Evolutionary conservation across 2,888 invertebrate genomes (phyloP), one percentile per base, ranked within the genome.

Genomic region (Meteorus colon): DNA sequence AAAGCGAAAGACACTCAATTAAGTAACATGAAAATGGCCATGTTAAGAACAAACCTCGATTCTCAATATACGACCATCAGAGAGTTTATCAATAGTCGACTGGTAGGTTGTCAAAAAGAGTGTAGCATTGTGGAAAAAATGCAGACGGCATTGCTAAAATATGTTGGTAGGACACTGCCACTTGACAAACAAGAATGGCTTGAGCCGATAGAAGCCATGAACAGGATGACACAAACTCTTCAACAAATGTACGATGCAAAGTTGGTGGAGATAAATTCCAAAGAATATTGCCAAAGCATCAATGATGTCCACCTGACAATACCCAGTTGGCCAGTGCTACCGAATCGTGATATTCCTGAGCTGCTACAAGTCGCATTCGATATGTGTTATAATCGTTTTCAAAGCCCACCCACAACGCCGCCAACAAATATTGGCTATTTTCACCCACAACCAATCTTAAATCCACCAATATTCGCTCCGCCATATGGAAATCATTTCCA

Each of bases 311-410:
- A 10, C 4, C 51, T 79, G 27, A 63, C 34, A 6, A 8, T 65
- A 16, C 31, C 59, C 8, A 45, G 41, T 10, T 12, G 72, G 6
- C 80, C 76, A 31, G 2, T 0, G 10, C 14, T 62, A 6, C 80
- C 80, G 14, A 37, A 16, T 2, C 27, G 48, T 27, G 24, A 73
- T 48, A 60, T 79, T 27, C 16, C 51, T 4, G 31, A 75, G 5
- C n/a, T 71, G 10, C 27, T 79, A 37, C 48, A 62, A n/a, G 14
- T 74, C 19, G 76, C 72, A 29, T 75, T 77, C n/a, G 45, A 69
- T 29, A 70, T 66, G 51, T 37, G 34, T 63, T 41, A 68, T 27
- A 34, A 59, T 62, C 74, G 59, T 65, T 55, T 63, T 63, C 63
- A 19, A 31, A 51, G 41, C 14, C 1, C 55, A 19, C 34, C 24